Evolutionary conservation across 2,797 vertebrate genomes (phyloP).

Genomic region (Kryptopterus vitreolus): DNA sequence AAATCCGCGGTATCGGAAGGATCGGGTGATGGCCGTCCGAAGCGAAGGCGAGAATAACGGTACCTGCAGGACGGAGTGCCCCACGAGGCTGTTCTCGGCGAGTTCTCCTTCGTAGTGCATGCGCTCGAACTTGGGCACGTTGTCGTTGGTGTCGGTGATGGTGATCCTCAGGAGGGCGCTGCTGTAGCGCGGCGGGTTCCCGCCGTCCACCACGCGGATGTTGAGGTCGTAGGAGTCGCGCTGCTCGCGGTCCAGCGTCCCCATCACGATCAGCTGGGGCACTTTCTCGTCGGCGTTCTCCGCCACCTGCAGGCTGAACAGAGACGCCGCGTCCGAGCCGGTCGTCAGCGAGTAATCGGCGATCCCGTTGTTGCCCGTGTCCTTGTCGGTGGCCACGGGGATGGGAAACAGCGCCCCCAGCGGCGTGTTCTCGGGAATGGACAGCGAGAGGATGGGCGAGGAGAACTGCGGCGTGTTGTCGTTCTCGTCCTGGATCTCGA

Average conservation of each 20-base stretch:
- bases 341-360: slow-evolving; percentile 86
- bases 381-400: slow-evolving; percentile 86
- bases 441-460: slow-evolving; percentile 87
- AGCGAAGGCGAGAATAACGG: no score
- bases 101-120: slow-evolving; percentile 87
- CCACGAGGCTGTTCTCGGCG: slow-evolving; percentile 89
- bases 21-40: no score
- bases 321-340: slow-evolving; percentile 81
- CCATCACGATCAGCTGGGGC: slow-evolving; percentile 94
- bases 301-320: slow-evolving; percentile 91
- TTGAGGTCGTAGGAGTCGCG: slow-evolving; percentile 96
- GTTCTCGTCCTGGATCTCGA: slow-evolving; percentile 92
- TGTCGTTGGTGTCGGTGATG: slow-evolving; percentile 95
- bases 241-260: slow-evolving; percentile 90
- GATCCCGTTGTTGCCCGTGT: slow-evolving; percentile 86
- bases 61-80: slow-evolving; percentile 96
- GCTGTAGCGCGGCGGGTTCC: slow-evolving; percentile 83
- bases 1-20: no score
- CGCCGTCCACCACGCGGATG: slow-evolving; percentile 92
- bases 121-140: slow-evolving; percentile 89
- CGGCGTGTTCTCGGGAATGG: slow-evolving; percentile 93
- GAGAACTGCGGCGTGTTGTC: slow-evolving; percentile 97
- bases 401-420: slow-evolving; percentile 87
- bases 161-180: slow-evolving; percentile 91
- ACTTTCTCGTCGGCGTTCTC: slow-evolving; percentile 89